These are phyloP conservation scores for Euproctis similis DNA, from an alignment of 2,888 invertebrate genomes.

Conservation along the genomic window DNA sequence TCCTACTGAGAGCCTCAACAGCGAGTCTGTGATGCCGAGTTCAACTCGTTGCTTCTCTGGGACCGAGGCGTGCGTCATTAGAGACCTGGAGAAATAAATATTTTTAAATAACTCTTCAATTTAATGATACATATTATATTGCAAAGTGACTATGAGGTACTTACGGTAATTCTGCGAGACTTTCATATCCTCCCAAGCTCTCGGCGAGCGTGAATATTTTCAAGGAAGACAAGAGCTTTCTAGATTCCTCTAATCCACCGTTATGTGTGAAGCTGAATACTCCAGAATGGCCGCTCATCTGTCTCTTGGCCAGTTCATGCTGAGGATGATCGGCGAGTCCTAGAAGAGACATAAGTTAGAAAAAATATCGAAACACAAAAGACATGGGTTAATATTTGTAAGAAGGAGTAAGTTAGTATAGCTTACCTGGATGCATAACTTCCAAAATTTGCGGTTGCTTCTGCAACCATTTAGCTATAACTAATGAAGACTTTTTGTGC, in stretches of 20 bases:
- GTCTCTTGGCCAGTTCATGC: constrained; percentile 84
- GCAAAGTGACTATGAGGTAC: constrained; percentile 39
- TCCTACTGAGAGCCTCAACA: constrained; percentile 93
- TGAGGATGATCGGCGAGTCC: constrained; percentile 92
- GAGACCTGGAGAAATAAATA: constrained; percentile 71
- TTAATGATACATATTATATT: not conserved
- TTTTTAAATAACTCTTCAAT: not conserved
- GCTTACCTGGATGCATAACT: constrained; percentile 87
- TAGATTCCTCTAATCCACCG: constrained; percentile 83
- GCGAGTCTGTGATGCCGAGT: constrained; percentile 88
- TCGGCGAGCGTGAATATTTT: constrained; percentile 92
- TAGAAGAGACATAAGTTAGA: constrained; percentile 27
- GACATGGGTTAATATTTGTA: no score
- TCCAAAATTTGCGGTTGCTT: constrained; percentile 85
- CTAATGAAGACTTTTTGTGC: constrained; percentile 86
- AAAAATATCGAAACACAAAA: no score
- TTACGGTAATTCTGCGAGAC: constrained; percentile 95
- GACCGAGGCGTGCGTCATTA: constrained; percentile 97
- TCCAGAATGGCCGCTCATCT: constrained; percentile 92
- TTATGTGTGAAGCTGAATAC: constrained; percentile 92
- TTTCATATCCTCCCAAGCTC: constrained; percentile 96
- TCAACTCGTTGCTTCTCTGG: constrained; percentile 81
- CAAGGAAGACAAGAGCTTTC: constrained; percentile 82
- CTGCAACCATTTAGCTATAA: constrained; percentile 83
- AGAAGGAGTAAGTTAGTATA: not conserved